Evolutionary conservation across 30 jellyfish, hydroid and myxozoan species (phyloP).

Genomic region (Aurelia aurita): DNA sequence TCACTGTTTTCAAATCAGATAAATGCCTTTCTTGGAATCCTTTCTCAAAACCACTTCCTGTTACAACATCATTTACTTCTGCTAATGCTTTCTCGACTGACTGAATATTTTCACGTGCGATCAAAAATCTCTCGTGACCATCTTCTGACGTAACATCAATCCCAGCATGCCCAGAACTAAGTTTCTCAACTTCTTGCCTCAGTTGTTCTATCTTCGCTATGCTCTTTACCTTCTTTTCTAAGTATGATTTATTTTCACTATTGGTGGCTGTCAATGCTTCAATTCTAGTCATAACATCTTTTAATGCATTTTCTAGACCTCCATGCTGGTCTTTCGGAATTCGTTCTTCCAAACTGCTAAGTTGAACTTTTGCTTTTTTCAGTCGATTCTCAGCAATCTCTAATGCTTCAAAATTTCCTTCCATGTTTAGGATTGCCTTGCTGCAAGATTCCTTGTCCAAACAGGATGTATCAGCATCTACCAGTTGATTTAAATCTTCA

Average conservation of each 20-base stretch:
- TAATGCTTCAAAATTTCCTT: background rate
- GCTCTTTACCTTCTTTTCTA: background rate
- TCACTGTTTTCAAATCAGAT: background rate
- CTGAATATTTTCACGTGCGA: background rate
- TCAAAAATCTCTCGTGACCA: background rate
- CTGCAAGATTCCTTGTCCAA: background rate
- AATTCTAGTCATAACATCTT: background rate
- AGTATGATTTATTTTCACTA: background rate
- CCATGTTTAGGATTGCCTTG: background rate
- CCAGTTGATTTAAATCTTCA: background rate
- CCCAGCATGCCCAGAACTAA: background rate
- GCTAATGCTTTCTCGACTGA: background rate
- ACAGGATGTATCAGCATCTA: background rate
- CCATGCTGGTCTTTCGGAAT: background rate
- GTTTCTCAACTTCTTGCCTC: background rate
- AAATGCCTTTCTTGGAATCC: background rate
- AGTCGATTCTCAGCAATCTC: background rate
- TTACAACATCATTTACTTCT: background rate
- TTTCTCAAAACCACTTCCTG: background rate
- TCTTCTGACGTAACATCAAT: slow-evolving; percentile 13
- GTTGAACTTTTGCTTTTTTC: background rate
- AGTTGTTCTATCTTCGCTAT: background rate
- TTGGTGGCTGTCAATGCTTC: background rate
- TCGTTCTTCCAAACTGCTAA: background rate
- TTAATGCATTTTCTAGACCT: background rate